Base-by-base conservation (phyloP, 2,888 invertebrate genomes). In the Sinhomidia bicolor region DNA sequence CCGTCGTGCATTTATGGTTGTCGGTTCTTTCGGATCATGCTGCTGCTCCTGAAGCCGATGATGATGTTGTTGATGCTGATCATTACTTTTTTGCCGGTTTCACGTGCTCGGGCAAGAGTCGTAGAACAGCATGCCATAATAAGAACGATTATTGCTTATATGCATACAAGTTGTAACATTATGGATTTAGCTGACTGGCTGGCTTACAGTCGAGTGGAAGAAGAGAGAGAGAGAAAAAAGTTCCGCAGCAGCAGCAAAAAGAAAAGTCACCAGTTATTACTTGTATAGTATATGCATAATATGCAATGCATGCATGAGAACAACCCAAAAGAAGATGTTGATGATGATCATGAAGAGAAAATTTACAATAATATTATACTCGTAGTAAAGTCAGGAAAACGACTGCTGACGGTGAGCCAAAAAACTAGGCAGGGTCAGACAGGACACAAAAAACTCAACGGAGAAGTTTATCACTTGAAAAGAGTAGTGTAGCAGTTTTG, bases 401-500 rank as follows among this genome's bases (percentile, higher is more conserved):
- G 41, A 23, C 44, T 74, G 68, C 57, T 83, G 83, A 83, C 74
- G 23, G 76, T 62, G 85, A 85, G 85, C 85, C 85, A 81, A 81
- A 81, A 81, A 81, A 62, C 57, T 57, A 79, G 79, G 79, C 81
- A 81, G 81, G 81, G 81, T 81, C 65, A 81, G 62, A 81, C 81
- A 81, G 47, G 81, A 81, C 81, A 76, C 17, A 26, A 84, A 74
- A 78, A 85, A 81, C 44, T 71, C 36, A 71, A 60, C 54, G 29
- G 80, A 62, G 23, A 78, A 62, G 20, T 79, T 78, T 60, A 60
- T 79, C 79, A 79, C 57, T 74, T 54, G 20, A n/a, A n/a, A n/a
- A n/a, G 26, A 26, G 57, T 36, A 79, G 76, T 68, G 47, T 47
- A 87, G 87, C 76, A 87, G 87, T 87, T 76, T 85, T 85, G 65